Evolutionary conservation across 2,888 invertebrate species (phyloP).

Genomic region (Amitus sp.): DNA sequence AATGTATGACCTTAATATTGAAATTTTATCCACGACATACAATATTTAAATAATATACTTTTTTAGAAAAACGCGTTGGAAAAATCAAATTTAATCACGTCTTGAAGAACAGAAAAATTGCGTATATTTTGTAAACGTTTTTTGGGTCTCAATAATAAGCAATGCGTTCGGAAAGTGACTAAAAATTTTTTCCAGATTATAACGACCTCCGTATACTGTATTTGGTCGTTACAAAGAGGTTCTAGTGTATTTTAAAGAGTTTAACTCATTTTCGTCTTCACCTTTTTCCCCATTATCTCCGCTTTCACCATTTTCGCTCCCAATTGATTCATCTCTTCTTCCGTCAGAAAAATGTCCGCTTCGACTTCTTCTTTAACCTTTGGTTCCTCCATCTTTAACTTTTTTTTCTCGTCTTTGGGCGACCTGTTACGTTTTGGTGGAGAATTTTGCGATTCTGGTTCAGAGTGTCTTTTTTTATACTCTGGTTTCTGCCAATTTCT

Average conservation of each 20-base stretch:
- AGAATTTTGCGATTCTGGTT: neutral
- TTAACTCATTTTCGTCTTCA: no score
- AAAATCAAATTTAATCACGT: no score
- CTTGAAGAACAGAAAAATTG: no score
- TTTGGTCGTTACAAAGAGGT: no score
- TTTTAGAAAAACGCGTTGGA: no score
- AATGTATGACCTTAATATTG: neutral
- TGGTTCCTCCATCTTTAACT: conserved; percentile 20
- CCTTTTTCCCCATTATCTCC: conserved; percentile 88
- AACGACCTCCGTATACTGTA: no score
- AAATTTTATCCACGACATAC: neutral
- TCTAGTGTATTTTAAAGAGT: no score
- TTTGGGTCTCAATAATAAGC: no score
- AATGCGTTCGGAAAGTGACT: no score
- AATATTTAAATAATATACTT: no score
- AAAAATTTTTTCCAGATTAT: no score
- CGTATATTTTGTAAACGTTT: no score
- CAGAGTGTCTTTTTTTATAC: conserved; percentile 32
- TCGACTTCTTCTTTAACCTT: conserved; percentile 10
- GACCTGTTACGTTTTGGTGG: conserved; percentile 7
- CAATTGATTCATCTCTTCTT: conserved; percentile 89
- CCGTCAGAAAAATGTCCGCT: conserved; percentile 68
- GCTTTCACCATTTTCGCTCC: conserved; percentile 93
- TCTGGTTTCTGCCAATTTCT: conserved; percentile 51
- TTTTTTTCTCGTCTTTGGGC: conserved; percentile 21